Percentiles rank a stretch among this genome's conserved stretches.
Conservation (phyloP, 2,797 vertebrate species). For the Hydrolagus colliei region DNA sequence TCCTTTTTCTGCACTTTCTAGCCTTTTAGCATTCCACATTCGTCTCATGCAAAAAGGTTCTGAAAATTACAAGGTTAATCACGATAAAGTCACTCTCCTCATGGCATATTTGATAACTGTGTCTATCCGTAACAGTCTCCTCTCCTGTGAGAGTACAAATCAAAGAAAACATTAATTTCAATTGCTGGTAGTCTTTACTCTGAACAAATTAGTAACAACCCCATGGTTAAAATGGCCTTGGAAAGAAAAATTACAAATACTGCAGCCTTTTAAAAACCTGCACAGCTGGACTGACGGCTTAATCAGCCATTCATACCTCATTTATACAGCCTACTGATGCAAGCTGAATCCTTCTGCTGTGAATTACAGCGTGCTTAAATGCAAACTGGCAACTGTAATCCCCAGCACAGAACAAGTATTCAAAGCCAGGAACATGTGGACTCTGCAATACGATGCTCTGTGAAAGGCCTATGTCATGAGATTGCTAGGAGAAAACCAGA, state of each 20-base stretch:
- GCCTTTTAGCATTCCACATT: conserved; percentile 5
- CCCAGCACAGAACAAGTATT: not conserved
- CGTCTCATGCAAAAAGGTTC: not conserved
- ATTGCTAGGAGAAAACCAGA: not conserved
- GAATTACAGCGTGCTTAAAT: conserved; percentile 18
- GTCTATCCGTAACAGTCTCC: not conserved
- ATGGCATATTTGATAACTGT: conserved; percentile 18
- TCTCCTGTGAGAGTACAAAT: conserved; percentile 2
- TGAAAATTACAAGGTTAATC: conserved; percentile 26
- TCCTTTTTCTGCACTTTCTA: not conserved
- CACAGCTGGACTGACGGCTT: not conserved
- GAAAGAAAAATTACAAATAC: conserved; percentile 7
- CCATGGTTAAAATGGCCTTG: not conserved
- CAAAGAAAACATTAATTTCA: conserved; percentile 18
- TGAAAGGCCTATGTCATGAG: not conserved
- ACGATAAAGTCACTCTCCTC: conserved; percentile 2
- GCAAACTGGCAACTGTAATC: conserved; percentile 28
- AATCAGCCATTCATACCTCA: conserved; percentile 14
- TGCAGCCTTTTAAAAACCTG: not conserved
- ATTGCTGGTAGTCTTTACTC: not conserved
- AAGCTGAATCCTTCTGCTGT: not conserved
- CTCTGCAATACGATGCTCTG: not conserved
- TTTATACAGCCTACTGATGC: not conserved
- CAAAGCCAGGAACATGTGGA: not conserved
- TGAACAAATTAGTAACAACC: conserved; percentile 11